phyloP scores from a whole-genome alignment of 2,113 vertebrate genomes.

The Istiophorus platypterus region DNA sequence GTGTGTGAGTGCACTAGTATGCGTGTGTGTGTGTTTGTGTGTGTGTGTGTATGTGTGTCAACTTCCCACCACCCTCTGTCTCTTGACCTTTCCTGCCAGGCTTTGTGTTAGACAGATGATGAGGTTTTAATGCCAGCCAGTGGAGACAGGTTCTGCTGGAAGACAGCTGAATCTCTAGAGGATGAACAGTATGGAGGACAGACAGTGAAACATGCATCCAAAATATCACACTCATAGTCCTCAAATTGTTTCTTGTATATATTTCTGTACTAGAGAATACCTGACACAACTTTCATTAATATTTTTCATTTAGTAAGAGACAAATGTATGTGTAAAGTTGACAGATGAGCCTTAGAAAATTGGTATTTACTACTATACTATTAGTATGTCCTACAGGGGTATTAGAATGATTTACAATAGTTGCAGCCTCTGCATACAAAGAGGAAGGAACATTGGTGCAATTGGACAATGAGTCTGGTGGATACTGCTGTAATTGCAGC shows the following conservation, averaged over 20 bases:
- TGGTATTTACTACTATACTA: no score
- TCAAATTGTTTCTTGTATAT: neutral
- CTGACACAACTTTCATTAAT: neutral
- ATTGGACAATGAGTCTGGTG: no score
- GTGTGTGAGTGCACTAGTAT: neutral
- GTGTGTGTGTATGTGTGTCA: constrained; percentile 12
- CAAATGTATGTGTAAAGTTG: neutral
- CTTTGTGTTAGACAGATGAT: constrained; percentile 64
- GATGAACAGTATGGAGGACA: neutral
- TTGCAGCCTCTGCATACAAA: no score
- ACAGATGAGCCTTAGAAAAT: no score
- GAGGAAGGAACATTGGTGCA: no score
- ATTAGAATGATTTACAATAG: no score
- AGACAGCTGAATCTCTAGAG: constrained; percentile 8
- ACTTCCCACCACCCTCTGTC: constrained; percentile 49
- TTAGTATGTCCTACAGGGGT: no score
- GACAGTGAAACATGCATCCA: neutral
- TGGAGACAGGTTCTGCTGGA: constrained; percentile 22
- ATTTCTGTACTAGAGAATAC: neutral
- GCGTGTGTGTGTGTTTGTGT: constrained; percentile 9
- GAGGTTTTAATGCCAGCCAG: constrained; percentile 60
- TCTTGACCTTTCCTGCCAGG: constrained; percentile 65
- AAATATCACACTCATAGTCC: neutral
- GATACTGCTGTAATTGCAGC: no score
- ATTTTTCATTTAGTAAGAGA: neutral